A percentile compares a stretch with the other conserved stretches of the same genome.
phyloP scores from a whole-genome alignment of 2,888 invertebrate species.

The Coronaproctus castanopsis region DNA sequence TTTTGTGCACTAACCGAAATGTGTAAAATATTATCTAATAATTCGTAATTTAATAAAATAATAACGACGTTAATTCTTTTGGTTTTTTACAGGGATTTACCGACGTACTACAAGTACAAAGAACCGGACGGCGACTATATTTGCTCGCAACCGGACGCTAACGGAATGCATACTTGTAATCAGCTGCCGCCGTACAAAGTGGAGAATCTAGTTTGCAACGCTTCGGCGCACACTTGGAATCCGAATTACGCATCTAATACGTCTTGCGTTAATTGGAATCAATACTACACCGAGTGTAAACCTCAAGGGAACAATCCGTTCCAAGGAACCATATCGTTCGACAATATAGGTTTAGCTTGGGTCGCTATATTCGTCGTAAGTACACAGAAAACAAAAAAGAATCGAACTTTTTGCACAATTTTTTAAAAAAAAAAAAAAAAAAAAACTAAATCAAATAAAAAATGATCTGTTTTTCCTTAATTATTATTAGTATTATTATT shows the following conservation, averaged over 20 bases:
- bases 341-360: conserved; percentile 99
- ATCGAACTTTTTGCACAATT: background rate
- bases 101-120: conserved; percentile 62
- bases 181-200: conserved; percentile 56
- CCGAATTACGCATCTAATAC: conserved; percentile 43
- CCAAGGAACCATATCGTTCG: conserved; percentile 96
- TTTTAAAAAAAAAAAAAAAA: no score
- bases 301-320: conserved; percentile 90
- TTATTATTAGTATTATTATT: no score
- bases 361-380: conserved; percentile 98
- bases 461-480: no score
- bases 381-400: conserved; percentile 23
- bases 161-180: conserved; percentile 81
- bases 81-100: conserved; percentile 31
- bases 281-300: conserved; percentile 88
- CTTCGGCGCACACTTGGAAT: conserved; percentile 36
- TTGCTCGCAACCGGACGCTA: conserved; percentile 78
- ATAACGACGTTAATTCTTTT: no score
- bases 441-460: no score
- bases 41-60: no score
- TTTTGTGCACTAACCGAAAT: no score
- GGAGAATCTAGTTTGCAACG: conserved; percentile 48
- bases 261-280: conserved; percentile 95
- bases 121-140: conserved; percentile 88
- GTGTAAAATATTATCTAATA: no score